Base-by-base conservation (phyloP, 2,888 invertebrate genomes). In the Ctenicera cuprea region DNA sequence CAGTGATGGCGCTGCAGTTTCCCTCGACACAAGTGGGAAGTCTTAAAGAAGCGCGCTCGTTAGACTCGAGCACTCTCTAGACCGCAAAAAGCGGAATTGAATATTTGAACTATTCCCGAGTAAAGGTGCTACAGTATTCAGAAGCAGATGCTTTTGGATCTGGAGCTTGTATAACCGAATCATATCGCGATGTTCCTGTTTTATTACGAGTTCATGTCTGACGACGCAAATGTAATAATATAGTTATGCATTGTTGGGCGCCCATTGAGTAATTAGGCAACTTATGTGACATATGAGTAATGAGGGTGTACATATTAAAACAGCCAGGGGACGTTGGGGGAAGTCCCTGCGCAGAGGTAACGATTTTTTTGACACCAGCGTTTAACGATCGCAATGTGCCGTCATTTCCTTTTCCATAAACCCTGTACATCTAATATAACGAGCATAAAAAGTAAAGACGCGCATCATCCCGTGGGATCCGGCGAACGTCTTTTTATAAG, bases 391-490 rank as follows among this genome's bases (percentile, higher is more conserved):
- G 65, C 52, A 52, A 43, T 66, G 65, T 65, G 37, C 52, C 38
- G 26, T 66, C 71, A 43, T 66, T 61, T 72, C 50, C 71, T 62
- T 65, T 66, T 72, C 33, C 62, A 59, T 43, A 64, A 64, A 71
- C 50, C 57, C 45, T 16, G 59, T 65, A 62, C 57, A 62, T 41
- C 66, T 66, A 65, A 72, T 66, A 72, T 72, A 66, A 66, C 65
- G 61, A 66, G 65, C 71, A 66, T 62, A 62, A 72, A 54, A 72
- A 65, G 66, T 45, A 61, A 66, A 72, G 59, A 71, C 64, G 64
- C 30, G 57, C 64, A 57, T 71, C 43, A 59, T 65, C 71, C 71
- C 64, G 65, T 59, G 71, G 57, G 71, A 65, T 33, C 43, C 57
- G 54, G 38, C 62, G 64, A 63, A 43, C 52, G 54, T 50, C 66